Conservation (phyloP, 2,797 vertebrate species). For the Amblyraja radiata region DNA sequence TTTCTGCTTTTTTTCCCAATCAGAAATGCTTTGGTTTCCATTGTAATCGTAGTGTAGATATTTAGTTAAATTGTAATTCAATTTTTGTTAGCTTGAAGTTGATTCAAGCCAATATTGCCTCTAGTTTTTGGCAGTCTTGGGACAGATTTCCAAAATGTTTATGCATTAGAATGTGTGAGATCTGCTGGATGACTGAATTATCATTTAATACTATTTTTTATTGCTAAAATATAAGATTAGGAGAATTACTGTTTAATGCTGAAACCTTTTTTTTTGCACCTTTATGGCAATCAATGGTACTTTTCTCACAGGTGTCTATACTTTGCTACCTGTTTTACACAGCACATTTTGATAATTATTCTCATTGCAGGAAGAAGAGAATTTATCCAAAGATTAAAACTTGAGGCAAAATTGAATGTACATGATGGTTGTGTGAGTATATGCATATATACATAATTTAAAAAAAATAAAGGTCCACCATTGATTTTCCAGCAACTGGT, state of each 20-base stretch:
- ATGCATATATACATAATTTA: background rate
- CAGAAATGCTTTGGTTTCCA: background rate
- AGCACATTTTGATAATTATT: background rate
- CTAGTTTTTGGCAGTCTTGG: too few species aligned
- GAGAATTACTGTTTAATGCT: background rate
- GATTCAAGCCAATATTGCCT: background rate
- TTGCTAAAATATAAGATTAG: background rate
- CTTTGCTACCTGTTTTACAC: background rate
- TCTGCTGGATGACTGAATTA: background rate
- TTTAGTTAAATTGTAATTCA: background rate
- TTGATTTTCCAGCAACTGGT: too few species aligned
- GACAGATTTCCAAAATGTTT: background rate
- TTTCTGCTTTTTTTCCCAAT: background rate
- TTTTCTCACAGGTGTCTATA: background rate
- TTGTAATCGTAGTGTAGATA: background rate
- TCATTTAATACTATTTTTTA: too few species aligned
- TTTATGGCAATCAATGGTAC: background rate
- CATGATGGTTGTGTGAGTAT: slow-evolving; percentile 97
- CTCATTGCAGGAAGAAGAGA: slow-evolving; percentile 82
- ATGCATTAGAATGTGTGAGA: background rate
- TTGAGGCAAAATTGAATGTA: slow-evolving; percentile 88
- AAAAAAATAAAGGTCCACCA: too few species aligned
- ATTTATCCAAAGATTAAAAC: slow-evolving; percentile 96
- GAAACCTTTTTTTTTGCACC: background rate
- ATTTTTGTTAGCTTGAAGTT: background rate